Conservation (phyloP, 2,797 vertebrate species). For the Salmo trutta region DNA sequence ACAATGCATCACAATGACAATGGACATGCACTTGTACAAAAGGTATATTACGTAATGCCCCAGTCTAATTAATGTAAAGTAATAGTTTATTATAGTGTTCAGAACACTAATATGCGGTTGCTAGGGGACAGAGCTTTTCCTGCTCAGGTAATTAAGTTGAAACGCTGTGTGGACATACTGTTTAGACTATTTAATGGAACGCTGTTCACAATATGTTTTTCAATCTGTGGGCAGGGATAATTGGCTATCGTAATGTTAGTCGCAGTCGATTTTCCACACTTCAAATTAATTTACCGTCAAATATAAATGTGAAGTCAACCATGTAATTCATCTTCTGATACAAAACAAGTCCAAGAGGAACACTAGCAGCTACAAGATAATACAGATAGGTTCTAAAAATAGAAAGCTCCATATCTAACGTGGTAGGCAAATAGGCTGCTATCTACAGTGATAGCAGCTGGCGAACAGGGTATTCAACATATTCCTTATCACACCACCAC, state of each 20-base stretch:
- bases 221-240: neutral
- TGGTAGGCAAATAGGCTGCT: slow-evolving; percentile 21
- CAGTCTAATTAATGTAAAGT: neutral
- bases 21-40: neutral
- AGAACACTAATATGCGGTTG: neutral
- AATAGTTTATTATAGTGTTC: neutral
- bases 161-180: neutral
- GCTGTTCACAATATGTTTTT: neutral
- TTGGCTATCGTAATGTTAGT: neutral
- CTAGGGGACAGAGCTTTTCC: neutral
- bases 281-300: neutral
- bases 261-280: neutral
- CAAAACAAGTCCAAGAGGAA: slow-evolving; percentile 22
- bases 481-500: neutral
- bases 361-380: slow-evolving; percentile 23
- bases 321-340: neutral
- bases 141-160: neutral
- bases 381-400: neutral
- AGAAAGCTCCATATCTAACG: slow-evolving; percentile 5
- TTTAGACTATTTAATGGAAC: neutral
- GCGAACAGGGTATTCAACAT: neutral
- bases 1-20: slow-evolving; percentile 1
- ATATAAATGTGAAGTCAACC: neutral
- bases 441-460: slow-evolving; percentile 22
- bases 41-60: neutral